Evolutionary conservation across 2,113 vertebrate genomes (phyloP).

Genomic region (Plectropomus leopardus): DNA sequence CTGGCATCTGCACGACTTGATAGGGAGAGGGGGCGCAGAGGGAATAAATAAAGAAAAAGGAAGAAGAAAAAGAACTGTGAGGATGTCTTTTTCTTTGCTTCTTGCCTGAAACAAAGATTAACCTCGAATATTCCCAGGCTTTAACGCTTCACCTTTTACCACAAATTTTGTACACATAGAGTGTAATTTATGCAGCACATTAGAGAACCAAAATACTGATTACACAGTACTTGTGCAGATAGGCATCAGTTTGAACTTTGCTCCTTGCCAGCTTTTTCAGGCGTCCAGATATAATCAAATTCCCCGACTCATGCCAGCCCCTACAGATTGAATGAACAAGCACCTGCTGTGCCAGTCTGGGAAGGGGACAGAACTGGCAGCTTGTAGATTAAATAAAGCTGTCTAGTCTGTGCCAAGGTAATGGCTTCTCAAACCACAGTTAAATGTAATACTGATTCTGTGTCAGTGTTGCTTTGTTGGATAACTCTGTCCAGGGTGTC

Average conservation of each 20-base stretch:
- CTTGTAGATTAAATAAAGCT: slow-evolving; percentile 84
- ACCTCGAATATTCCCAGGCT: neutral
- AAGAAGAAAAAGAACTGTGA: slow-evolving; percentile 10
- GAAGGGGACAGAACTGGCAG: slow-evolving; percentile 75
- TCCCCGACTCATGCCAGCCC: slow-evolving; percentile 66
- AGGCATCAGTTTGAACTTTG: slow-evolving; percentile 66
- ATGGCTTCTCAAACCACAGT: slow-evolving; percentile 79
- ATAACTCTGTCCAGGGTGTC: slow-evolving; percentile 54
- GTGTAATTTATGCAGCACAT: slow-evolving; percentile 1
- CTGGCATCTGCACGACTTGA: slow-evolving; percentile 33
- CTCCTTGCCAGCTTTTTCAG: slow-evolving; percentile 63
- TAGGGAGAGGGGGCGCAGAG: slow-evolving; percentile 8
- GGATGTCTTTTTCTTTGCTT: neutral
- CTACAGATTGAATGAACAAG: slow-evolving; percentile 79
- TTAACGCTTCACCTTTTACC: neutral
- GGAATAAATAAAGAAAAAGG: slow-evolving; percentile 5
- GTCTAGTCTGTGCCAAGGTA: slow-evolving; percentile 81
- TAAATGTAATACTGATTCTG: slow-evolving; percentile 79
- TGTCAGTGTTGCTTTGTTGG: slow-evolving; percentile 77
- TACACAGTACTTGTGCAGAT: slow-evolving; percentile 36
- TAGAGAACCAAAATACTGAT: slow-evolving; percentile 35
- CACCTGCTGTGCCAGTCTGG: slow-evolving; percentile 78
- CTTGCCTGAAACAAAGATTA: slow-evolving; percentile 12
- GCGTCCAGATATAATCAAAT: slow-evolving; percentile 78
- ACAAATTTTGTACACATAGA: slow-evolving; percentile 8